Base-by-base conservation (phyloP, 2,888 invertebrate genomes). In the Listrodromus nycthemerus region DNA sequence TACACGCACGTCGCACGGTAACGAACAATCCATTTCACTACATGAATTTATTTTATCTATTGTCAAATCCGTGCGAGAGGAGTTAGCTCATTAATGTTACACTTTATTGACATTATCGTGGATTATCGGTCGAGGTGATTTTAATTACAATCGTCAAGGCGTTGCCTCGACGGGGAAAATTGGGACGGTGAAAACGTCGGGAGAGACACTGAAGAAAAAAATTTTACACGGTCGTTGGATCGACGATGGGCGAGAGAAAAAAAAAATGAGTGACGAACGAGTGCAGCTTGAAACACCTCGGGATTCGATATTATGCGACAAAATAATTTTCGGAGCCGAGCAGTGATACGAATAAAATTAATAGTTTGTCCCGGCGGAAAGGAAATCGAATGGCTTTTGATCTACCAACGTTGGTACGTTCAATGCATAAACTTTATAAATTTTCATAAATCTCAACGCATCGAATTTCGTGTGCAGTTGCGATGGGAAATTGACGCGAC, bases 11-110 rank as follows among this genome's bases (percentile, higher is more conserved):
- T 48, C 27, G 48, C 13, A 21, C 30, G n/a, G 13, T 74, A 63
- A 61, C 63, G 63, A 61, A 74, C 45, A 63, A 63, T 63, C 61
- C 63, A 74, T 74, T 48, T 74, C 61, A 74, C 33, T 48, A 63
- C 27, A 48, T 19, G 41, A 27, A n/a, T n/a, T 45, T 21, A 48
- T 63, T 45, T 63, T 41, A 33, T 13, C 30, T 30, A 74, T 63
- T 10, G 30, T 6, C 16, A 48, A 24, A 61, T 74, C 61, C 10
- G 45, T 13, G 48, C 61, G 21, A 74, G 21, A 33, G 63, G 19
- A n/a, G 37, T 37, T 58, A 16, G 2, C 6, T 58, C 6, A 58
- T 58, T 30, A 58, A 58, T n/a, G 27, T 27, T 58, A 21, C 21
- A 21, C 55, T 55, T 3, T 55, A 55, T 24, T 24, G 3, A 5